Evolutionary conservation across 92 coral and sea anemone species (phyloP), one percentile per base, ranked within the genome.

Genomic region (Actinostola sp.): DNA sequence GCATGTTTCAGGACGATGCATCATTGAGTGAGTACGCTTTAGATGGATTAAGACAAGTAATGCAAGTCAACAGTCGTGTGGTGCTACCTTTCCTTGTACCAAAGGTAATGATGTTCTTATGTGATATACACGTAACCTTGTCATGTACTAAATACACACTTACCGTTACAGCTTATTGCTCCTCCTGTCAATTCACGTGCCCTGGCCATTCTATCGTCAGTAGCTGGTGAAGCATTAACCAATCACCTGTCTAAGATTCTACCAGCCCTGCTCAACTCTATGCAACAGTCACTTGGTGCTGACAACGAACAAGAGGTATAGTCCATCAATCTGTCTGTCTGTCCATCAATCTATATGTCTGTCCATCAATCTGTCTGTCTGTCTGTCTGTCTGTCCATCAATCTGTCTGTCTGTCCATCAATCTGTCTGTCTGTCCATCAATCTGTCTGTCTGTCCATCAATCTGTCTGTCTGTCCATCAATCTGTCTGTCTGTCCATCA

Each of bases 21-120:
- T 49, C 82, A n/a, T 56, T 88, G 52, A 86, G 90, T 20, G 98
- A 93, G 80, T 82, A 78, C 66, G 93, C 98, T 0, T 61, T 94
- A 66, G 98, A 94, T 82, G 98, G 98, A 9, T 76, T 94, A 12
- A 90, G 95, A 6, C 97, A 94, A 71, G 95, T 94, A 32, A 94
- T 94, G 98, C 84, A 96, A 10, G 93, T 94, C 49, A 92, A 92
- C 79, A 94, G 98, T 65, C 82, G 96, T 58, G 97, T 91, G 1
- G 98, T 94, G 27, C 84, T 94, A 2, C 98, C 98, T 0, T 91
- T 94, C 88, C 93, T 94, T 45, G 93, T 94, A 43, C 98, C 98
- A 30, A 92, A 94, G 97, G 98, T 94, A 58, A 72, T 73, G 28
- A 17, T 2, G 27, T 67, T 9, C 34, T 46, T 46, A 3, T 14